Base-by-base conservation (phyloP, 2,888 invertebrate genomes). In the Sepioteuthis lessoniana region DNA sequence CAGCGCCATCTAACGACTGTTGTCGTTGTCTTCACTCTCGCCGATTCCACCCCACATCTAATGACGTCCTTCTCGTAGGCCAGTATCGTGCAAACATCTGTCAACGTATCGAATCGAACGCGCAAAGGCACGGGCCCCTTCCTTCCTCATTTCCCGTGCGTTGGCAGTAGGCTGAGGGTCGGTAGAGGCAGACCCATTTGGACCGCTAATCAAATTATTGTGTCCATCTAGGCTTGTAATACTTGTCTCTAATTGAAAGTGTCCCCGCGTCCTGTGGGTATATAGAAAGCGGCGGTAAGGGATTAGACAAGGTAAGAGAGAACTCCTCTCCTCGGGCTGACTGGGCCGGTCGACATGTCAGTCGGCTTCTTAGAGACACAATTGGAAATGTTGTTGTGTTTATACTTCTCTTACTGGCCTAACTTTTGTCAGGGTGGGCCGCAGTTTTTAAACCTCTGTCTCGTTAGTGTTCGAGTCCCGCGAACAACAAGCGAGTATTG, bases 41-140 rank as follows among this genome's bases (percentile, higher is more conserved):
- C n/a, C n/a, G 76, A 31, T 76, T 76, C 76, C 60, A n/a, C 0
- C 76, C 31, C 16, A 76, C n/a, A n/a, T 76, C n/a, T n/a, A 76
- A 31, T 13, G 76, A 76, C 76, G 31, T 76, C 76, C 76, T 76
- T 76, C 76, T 76, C 10, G 76, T 76, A 7, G 76, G 76, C 76
- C 76, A 76, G 76, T 76, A 76, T 76, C 76, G 76, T n/a, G 76
- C 76, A 76, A 76, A 76, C 76, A 76, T 76, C 76, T 76, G 76
- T 76, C 76, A 76, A 31, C 76, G 76, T 76, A 76, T 76, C 76
- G 76, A 76, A 76, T 76, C 76, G n/a, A 76, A n/a, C 76, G 76
- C 76, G n/a, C 76, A 76, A 76, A 76, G n/a, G 76, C 76, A 76
- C n/a, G n/a, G 76, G 76, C n/a, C 76, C n/a, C 31, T 76, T 31